phyloP scores from a whole-genome alignment of 2,113 vertebrate genomes.

The Anseranas semipalmata region DNA sequence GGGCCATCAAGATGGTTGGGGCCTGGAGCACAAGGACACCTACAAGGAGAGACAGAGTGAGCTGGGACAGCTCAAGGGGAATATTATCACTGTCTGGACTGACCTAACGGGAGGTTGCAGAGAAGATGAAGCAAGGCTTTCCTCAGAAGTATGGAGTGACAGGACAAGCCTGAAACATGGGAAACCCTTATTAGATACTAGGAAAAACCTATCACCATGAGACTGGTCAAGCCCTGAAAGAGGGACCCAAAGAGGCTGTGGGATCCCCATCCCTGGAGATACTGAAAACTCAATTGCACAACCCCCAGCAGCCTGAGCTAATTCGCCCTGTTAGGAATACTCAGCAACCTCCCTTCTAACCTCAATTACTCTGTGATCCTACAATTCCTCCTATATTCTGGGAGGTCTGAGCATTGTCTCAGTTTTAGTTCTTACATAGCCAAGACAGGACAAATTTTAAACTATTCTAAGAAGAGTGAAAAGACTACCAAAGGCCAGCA shows the following conservation, averaged over 20 bases:
- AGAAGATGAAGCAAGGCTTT: background rate
- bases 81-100: background rate
- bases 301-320: background rate
- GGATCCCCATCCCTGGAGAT: background rate
- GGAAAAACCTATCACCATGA: background rate
- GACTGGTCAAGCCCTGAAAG: background rate
- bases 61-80: background rate
- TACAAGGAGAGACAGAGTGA: background rate
- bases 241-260: background rate
- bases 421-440: background rate
- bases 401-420: background rate
- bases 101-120: accelerated
- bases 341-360: background rate
- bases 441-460: background rate
- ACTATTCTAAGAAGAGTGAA: background rate
- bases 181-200: background rate
- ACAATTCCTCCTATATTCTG: background rate
- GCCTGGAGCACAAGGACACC: background rate
- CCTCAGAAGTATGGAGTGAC: background rate
- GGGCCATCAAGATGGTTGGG: background rate
- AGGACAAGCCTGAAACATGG: background rate
- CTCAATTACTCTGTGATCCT: background rate
- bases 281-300: background rate
- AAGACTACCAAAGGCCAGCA: background rate
- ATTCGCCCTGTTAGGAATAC: background rate